phyloP scores from a whole-genome alignment of 2,888 invertebrate species.

The Mantis religiosa region DNA sequence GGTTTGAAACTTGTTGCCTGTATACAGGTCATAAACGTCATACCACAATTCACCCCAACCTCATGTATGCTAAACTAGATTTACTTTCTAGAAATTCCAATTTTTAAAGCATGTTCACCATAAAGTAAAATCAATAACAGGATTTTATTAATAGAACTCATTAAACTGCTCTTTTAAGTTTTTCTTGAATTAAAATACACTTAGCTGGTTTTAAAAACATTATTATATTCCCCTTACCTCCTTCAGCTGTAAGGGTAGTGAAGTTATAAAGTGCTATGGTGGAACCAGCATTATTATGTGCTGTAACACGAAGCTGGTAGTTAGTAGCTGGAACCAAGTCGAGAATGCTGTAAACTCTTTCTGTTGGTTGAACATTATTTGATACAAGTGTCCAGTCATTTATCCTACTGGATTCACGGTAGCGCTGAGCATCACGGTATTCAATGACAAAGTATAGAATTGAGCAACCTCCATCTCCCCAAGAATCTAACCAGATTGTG shows the following conservation, averaged over 20 bases:
- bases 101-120: not conserved
- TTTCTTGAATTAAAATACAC: not conserved
- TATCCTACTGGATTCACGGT: slow-evolving; percentile 56
- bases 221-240: slow-evolving; percentile 52
- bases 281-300: slow-evolving; percentile 83
- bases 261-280: slow-evolving; percentile 80
- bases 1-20: too few relatives aligned
- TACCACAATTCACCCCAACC: too few relatives aligned
- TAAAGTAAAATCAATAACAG: slow-evolving; percentile 34
- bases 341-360: slow-evolving; percentile 74
- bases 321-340: slow-evolving; percentile 72
- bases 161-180: not conserved
- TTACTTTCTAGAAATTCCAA: too few relatives aligned
- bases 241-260: slow-evolving; percentile 72
- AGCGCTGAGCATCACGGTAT: slow-evolving; percentile 64
- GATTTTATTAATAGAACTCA: slow-evolving; percentile 9
- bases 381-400: slow-evolving; percentile 70
- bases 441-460: slow-evolving; percentile 82
- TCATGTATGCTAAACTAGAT: too few relatives aligned
- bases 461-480: slow-evolving; percentile 87
- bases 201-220: not conserved
- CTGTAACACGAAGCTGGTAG: slow-evolving; percentile 70
- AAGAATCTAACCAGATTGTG: slow-evolving; percentile 79
- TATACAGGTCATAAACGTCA: too few relatives aligned
- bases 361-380: slow-evolving; percentile 75